phyloP scores from a whole-genome alignment of 2,113 vertebrate species.

The Rhinoderma darwinii region DNA sequence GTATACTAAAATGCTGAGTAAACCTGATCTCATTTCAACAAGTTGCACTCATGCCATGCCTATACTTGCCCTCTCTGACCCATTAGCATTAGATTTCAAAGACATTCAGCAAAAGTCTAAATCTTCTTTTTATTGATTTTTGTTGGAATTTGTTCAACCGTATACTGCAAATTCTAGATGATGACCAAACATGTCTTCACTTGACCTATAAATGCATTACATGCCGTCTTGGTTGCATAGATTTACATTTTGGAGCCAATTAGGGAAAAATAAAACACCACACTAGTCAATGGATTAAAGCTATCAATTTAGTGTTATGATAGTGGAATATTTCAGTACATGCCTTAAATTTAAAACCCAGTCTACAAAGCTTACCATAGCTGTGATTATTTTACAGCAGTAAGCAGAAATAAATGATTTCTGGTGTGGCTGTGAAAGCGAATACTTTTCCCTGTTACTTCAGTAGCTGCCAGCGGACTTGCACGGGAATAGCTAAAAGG shows the following conservation, averaged over 20 bases:
- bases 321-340: not conserved
- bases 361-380: not conserved
- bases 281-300: not conserved
- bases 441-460: constrained; percentile 47
- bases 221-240: not conserved
- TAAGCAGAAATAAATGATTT: constrained; percentile 32
- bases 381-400: constrained; percentile 31
- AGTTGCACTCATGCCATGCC: not conserved
- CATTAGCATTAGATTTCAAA: constrained; percentile 38
- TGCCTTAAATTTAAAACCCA: not conserved
- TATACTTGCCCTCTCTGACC: constrained; percentile 40
- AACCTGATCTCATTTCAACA: not conserved
- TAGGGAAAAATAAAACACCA: constrained; percentile 1
- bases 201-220: constrained; percentile 29
- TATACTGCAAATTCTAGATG: constrained; percentile 24
- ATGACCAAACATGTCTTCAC: constrained; percentile 35
- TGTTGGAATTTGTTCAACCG: not conserved
- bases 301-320: not conserved
- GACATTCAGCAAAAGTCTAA: constrained; percentile 19
- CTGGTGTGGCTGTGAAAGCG: constrained; percentile 46
- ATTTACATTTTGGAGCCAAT: constrained; percentile 29
- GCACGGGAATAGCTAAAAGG: constrained; percentile 49
- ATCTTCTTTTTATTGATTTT: constrained; percentile 37
- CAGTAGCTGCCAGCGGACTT: constrained; percentile 42
- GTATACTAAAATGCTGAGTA: not conserved